Conservation (phyloP, 2,113 vertebrate genomes). For the Dasyornis broadbenti region DNA sequence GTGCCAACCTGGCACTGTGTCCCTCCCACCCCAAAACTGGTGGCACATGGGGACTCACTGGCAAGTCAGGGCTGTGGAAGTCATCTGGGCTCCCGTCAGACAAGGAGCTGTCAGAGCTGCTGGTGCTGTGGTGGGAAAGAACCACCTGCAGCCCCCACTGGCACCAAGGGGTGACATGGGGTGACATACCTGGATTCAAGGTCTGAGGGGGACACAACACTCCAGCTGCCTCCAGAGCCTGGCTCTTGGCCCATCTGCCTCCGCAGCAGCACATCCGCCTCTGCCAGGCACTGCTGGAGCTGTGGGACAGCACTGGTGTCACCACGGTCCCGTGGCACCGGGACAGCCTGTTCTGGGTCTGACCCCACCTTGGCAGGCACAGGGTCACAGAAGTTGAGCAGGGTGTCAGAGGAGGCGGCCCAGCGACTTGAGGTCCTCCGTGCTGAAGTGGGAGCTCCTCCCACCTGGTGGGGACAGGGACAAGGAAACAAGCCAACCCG, state of each 20-base stretch:
- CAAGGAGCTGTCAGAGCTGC: constrained; percentile 86
- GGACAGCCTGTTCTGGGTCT: rapidly evolving
- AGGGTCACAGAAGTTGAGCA: constrained; percentile 91
- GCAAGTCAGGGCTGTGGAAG: constrained; percentile 33
- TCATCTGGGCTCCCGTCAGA: constrained; percentile 78
- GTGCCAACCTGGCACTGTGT: rapidly evolving
- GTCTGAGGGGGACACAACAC: constrained; percentile 76
- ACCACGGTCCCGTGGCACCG: rapidly evolving
- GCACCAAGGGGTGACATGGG: rapidly evolving
- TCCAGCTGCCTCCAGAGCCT: constrained; percentile 56
- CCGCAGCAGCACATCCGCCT: constrained; percentile 66
- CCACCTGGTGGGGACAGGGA: constrained; percentile 60
- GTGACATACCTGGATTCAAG: constrained; percentile 83
- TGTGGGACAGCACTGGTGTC: neutral
- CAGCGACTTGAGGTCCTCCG: constrained; percentile 81
- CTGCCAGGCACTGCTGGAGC: constrained; percentile 70
- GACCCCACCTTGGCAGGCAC: constrained; percentile 80
- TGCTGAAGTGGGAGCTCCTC: constrained; percentile 84
- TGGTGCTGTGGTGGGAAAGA: constrained; percentile 72
- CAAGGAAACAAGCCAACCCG: neutral
- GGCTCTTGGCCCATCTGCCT: constrained; percentile 63
- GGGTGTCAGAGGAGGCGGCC: constrained; percentile 85
- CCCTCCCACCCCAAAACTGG: rapidly evolving
- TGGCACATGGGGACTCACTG: neutral
- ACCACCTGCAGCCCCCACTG: neutral